Conservation (phyloP, 2,113 vertebrate species). For the Ciconia stormi region DNA sequence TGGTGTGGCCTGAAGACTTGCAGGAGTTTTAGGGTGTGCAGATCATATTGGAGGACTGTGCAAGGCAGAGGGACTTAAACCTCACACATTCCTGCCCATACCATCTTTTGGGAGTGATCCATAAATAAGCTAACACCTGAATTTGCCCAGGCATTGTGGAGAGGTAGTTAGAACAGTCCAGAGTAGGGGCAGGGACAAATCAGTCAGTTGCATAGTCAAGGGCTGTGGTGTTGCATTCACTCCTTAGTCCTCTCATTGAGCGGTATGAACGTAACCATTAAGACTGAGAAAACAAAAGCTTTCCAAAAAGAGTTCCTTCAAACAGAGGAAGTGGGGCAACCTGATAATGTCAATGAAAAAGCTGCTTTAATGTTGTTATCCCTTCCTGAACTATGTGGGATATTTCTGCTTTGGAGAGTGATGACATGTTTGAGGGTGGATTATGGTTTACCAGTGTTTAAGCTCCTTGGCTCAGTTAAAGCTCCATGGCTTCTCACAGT, state of each 20-base stretch:
- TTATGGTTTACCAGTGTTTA: neutral
- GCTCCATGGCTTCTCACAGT: accelerated
- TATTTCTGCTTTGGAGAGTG: neutral
- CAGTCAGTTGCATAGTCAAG: accelerated
- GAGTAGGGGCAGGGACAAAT: neutral
- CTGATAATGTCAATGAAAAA: neutral
- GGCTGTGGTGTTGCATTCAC: neutral
- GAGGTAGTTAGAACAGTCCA: neutral
- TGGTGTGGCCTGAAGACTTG: neutral
- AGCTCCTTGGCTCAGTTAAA: neutral
- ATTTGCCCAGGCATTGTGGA: neutral
- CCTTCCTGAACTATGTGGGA: neutral
- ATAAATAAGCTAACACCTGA: neutral
- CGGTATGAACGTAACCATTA: accelerated
- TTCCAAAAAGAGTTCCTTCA: neutral
- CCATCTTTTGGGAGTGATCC: neutral
- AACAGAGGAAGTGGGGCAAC: neutral
- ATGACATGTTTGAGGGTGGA: neutral
- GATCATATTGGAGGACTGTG: neutral
- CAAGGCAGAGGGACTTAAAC: neutral
- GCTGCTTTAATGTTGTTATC: neutral
- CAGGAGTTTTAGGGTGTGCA: neutral
- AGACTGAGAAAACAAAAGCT: neutral
- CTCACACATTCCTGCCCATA: accelerated
- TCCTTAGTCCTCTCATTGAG: too few species aligned